Evolutionary conservation across 2,113 vertebrate species (phyloP), one percentile per base, ranked within the genome.

Genomic region (Lasiurus borealis): DNA sequence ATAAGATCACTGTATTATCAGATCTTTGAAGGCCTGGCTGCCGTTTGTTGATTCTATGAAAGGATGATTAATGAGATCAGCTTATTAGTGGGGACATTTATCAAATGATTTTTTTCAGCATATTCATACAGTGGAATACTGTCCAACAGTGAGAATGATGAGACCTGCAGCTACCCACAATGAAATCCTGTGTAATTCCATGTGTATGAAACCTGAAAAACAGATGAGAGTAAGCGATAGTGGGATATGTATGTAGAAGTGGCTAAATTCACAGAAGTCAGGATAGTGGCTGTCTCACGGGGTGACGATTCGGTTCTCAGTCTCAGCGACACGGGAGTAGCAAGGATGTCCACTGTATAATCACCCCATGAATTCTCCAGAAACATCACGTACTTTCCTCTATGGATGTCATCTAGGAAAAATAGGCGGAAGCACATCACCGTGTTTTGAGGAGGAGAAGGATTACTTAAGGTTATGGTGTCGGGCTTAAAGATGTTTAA

Each of bases 1-100:
- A n/a, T n/a, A n/a, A n/a, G n/a, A n/a, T n/a, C 46, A 14, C n/a
- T 87, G 48, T 95, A 48, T 62, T 94, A 50, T 78, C 78, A 89
- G 52, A 69, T 76, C 0, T 91, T 52, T 3, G 25, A 52, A 62
- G 19, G 11, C 50, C 16, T 64, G 10, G 4, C 50, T 88, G 36
- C 57, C 48, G 31, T 85, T 92, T 86, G 13, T 68, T 95, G 52
- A 69, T 85, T 94, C 44, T 89, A 86, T 73, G 9, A 84, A 66
- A 91, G 29, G 10, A 83, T 57, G 72, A 54, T 59, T 62, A 92
- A 46, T 18, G 13, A 86, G 14, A 73, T 78, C 29, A 59, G 31
- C 62, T 84, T 88, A 76, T 66, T n/a, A 81, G 34, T 13, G 29
- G 46, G 25, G 25, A 75, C 69, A 15, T 77, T 64, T 90, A 8